Percentiles rank a stretch among this genome's conserved stretches.
phyloP scores from a whole-genome alignment of 2,113 vertebrate genomes.

The Xenopus borealis region DNA sequence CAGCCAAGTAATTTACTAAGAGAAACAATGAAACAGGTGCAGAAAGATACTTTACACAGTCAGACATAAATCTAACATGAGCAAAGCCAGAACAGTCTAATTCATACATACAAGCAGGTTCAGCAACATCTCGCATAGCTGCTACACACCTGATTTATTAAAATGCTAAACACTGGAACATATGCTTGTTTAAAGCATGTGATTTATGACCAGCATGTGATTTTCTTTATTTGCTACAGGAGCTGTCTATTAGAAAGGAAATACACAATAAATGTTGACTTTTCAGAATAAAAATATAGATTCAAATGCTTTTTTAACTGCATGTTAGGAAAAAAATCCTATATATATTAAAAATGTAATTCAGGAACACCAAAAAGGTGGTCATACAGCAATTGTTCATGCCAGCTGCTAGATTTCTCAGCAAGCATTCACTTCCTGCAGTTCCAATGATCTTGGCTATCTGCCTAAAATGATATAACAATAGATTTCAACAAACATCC shows the following conservation, averaged over 20 bases:
- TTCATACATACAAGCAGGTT: constrained; percentile 22
- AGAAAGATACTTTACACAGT: constrained; percentile 21
- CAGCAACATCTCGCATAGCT: constrained; percentile 5
- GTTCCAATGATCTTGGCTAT: no score
- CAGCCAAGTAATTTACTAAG: constrained; percentile 38
- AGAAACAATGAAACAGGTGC: constrained; percentile 43
- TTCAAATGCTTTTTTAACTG: not conserved
- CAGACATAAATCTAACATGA: constrained; percentile 26
- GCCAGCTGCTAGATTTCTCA: no score
- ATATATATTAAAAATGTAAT: no score
- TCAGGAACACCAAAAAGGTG: no score
- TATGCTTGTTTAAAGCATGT: not conserved
- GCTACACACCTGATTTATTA: not conserved
- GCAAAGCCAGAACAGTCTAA: constrained; percentile 9
- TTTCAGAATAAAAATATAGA: constrained; percentile 3
- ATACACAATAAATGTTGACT: not conserved
- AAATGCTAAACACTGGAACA: constrained; percentile 11
- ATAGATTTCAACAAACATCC: no score
- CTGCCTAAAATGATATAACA: no score
- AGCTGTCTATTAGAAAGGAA: not conserved
- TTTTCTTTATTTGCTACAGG: not conserved
- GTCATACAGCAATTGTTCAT: no score
- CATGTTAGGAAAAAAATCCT: no score
- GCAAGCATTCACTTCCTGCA: no score
- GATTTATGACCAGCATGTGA: not conserved